phyloP scores from a whole-genome alignment of 1,140 invertebrate genomes.

The Palaemon carinicauda region DNA sequence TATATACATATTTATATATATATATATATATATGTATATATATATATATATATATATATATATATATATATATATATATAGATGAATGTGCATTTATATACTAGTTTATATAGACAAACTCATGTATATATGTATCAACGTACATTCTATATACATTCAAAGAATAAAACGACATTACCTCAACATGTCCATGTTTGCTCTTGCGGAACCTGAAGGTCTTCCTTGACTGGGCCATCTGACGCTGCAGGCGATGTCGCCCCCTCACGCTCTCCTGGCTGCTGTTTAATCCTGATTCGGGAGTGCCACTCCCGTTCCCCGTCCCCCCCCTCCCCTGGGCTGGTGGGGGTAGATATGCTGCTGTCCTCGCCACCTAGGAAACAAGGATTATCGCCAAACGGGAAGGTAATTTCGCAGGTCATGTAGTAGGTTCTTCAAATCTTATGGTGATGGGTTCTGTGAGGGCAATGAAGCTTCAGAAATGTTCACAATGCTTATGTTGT shows the following conservation, averaged over 20 bases:
- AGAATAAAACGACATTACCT: background rate
- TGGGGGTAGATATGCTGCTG: constrained; percentile 43
- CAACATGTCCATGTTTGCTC: constrained; percentile 66
- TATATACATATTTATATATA: too few species aligned
- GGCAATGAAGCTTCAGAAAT: too few species aligned
- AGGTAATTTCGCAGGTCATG: background rate
- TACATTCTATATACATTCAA: too few species aligned
- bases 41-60: too few species aligned
- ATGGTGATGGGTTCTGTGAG: too few species aligned
- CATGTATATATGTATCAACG: too few species aligned
- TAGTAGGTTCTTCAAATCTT: background rate
- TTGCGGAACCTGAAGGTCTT: constrained; percentile 90
- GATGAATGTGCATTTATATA: too few species aligned
- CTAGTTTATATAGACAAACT: too few species aligned
- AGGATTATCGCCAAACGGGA: background rate
- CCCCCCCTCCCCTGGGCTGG: constrained; percentile 38
- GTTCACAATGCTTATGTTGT: too few species aligned
- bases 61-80: too few species aligned
- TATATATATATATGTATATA: too few species aligned
- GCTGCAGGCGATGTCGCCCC: constrained; percentile 80
- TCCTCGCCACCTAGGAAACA: constrained; percentile 27
- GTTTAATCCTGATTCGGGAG: background rate
- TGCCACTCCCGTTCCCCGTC: background rate
- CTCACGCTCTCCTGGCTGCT: constrained; percentile 37
- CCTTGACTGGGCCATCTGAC: constrained; percentile 91